Base-by-base conservation (phyloP, 2,888 invertebrate genomes). In the Galerucella calmariensis region DNA sequence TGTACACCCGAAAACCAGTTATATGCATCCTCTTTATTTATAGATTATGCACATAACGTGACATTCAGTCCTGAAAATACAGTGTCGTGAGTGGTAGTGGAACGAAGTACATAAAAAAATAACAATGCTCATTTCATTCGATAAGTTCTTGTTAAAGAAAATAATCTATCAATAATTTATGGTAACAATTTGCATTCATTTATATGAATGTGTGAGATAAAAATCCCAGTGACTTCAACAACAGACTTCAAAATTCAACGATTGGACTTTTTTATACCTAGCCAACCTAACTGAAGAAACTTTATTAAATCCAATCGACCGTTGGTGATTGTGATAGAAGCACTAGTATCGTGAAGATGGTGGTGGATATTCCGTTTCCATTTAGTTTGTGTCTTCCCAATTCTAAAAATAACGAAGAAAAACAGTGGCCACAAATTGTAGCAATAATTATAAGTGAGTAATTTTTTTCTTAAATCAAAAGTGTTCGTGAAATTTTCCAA, bases 351-450 rank as follows among this genome's bases (percentile, higher is more conserved):
- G 48, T 14, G 48, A 48, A 56, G 10, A 56, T 56, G 56, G 56
- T 56, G 10, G 56, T 56, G 9, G 56, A 56, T 16, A 56, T 56
- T 20, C 56, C 20, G 9, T 56, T 56, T 56, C 56, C 56, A 9
- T 56, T 56, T 5, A 65, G 65, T 46, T 65, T 65, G 56, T 56
- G 56, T 56, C 56, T 69, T 35, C 35, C 46, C 9, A 51, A 48
- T 20, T 35, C 59, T 11, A 67, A 56, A 27, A 73, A 68, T 9
- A 67, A 70, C 35, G 61, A 67, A n/a, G 72, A 68, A 48, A 75
- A 69, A 62, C 46, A 46, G 53, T 75, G 75, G 75, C 69, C 72
- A 44, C 75, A 75, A 67, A 69, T 75, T 59, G 35, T 72, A 44
- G 69, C 75, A 2, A 75, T 75, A 14, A 24, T 69, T 27, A 62